Conservation (phyloP, 30 jellyfish, hydroid and myxozoan species). For the Turritopsis rubra region DNA sequence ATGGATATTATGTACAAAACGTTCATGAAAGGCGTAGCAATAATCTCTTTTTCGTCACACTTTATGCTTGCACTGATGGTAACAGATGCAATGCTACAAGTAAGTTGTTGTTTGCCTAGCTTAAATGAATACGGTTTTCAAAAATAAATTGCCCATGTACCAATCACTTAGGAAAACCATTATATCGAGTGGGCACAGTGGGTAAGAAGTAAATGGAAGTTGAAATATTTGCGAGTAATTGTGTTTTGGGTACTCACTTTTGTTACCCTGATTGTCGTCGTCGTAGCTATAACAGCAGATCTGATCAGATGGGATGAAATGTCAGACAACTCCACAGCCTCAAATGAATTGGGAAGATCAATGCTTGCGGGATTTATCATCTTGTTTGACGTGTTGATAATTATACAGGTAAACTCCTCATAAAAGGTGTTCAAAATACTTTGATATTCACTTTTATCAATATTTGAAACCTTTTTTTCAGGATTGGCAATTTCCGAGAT, state of each 20-base stretch:
- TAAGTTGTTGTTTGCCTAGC: background rate
- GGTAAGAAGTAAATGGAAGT: constrained; percentile 26
- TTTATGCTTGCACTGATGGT: constrained; percentile 45
- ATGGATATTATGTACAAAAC: constrained; percentile 38
- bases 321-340: background rate
- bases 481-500: constrained; percentile 57
- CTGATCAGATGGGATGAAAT: background rate
- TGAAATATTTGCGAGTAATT: constrained; percentile 5
- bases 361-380: background rate
- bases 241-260: background rate
- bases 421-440: background rate
- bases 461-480: background rate
- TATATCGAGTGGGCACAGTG: constrained; percentile 35
- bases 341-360: constrained; percentile 18
- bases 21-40: constrained; percentile 40
- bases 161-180: constrained; percentile 32
- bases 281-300: constrained; percentile 6
- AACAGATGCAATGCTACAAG: constrained; percentile 42
- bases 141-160: background rate
- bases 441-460: background rate
- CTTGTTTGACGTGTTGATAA: background rate
- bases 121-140: background rate
- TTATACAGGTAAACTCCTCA: constrained; percentile 12
- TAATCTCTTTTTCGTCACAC: constrained; percentile 27
- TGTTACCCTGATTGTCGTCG: background rate